These are phyloP conservation scores for Holothuria glaberrima DNA, from an alignment of 35 echinoderm and acorn worm species.

Conservation along the genomic window DNA sequence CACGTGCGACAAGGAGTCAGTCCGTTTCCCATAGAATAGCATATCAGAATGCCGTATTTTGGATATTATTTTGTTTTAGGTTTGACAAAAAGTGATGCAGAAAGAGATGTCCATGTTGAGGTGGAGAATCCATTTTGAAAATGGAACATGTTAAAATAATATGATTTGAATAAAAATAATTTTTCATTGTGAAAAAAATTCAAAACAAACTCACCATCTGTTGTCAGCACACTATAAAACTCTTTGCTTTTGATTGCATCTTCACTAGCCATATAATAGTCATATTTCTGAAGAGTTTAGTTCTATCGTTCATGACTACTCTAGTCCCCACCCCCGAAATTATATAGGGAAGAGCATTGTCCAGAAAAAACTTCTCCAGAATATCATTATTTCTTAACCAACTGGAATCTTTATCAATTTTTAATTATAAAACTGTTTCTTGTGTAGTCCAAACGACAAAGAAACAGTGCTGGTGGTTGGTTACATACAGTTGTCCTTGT, in stretches of 20 bases:
- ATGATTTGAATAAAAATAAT: too few species aligned
- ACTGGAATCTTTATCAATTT: not conserved
- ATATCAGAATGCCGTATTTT: too few species aligned
- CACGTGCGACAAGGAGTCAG: too few species aligned
- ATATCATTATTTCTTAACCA: constrained; percentile 23
- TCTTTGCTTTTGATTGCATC: constrained; percentile 15
- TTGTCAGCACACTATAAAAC: not conserved
- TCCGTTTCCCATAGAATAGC: too few species aligned
- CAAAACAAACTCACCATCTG: not conserved
- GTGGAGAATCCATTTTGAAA: too few species aligned
- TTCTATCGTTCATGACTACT: not conserved
- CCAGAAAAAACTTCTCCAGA: constrained; percentile 29
- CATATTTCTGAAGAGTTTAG: not conserved
- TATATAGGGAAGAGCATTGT: constrained; percentile 16
- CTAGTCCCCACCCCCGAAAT: not conserved
- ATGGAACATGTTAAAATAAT: too few species aligned
- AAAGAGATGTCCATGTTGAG: too few species aligned
- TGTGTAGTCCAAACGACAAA: constrained; percentile 22
- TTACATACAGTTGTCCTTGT: constrained; percentile 42
- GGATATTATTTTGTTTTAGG: too few species aligned
- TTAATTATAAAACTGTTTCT: not conserved
- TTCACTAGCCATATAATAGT: constrained; percentile 7
- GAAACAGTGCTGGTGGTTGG: not conserved
- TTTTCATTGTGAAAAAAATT: too few species aligned
- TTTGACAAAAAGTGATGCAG: too few species aligned